Evolutionary conservation across 2,113 vertebrate species (phyloP), one percentile per base, ranked within the genome.

Genomic region (Montifringilla adamsi): DNA sequence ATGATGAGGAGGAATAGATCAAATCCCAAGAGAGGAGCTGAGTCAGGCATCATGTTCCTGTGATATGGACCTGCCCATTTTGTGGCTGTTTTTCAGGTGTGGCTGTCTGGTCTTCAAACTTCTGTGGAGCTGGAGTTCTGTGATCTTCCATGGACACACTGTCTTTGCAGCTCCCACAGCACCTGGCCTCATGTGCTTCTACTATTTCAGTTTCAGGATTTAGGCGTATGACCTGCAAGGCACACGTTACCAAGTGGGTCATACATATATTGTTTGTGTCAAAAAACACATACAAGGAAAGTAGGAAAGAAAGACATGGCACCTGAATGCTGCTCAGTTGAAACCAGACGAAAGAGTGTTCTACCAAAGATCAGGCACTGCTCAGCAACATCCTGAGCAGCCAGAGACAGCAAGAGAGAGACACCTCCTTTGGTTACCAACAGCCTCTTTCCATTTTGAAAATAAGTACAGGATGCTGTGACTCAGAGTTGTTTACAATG

Each of bases 111-210:
- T 10, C 19, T 62, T 69, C 3, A 19, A 35, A n/a, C 7, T 43
- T 78, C 30, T n/a, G 13, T 20, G 39, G 23, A 8, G 2, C 13
- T 85, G 30, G 68, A 85, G 5, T 84, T 60, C 44, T 78, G 23
- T 59, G 23, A 43, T 22, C 16, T 59, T 77, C 37, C 26, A 39
- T 0, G 5, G 39, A 6, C 15, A 39, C 0, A 0, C 30, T 80
- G 15, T 23, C 14, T 62, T 91, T 58, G 56, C 52, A 78, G 18
- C 3, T 77, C 26, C 55, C 2, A 1, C 9, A 43, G 31, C 24
- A 39, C 31, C 50, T 66, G 47, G 26, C 15, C 2, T 15, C 0
- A 2, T 13, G 11, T 3, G 8, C 9, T 17, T 62, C 58, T 46
- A 2, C 12, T 33, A 7, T 43, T 5, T 9, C 10, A 47, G 35